Evolutionary conservation across 2,797 vertebrate genomes (phyloP).

Genomic region (Corythornis leucogaster): DNA sequence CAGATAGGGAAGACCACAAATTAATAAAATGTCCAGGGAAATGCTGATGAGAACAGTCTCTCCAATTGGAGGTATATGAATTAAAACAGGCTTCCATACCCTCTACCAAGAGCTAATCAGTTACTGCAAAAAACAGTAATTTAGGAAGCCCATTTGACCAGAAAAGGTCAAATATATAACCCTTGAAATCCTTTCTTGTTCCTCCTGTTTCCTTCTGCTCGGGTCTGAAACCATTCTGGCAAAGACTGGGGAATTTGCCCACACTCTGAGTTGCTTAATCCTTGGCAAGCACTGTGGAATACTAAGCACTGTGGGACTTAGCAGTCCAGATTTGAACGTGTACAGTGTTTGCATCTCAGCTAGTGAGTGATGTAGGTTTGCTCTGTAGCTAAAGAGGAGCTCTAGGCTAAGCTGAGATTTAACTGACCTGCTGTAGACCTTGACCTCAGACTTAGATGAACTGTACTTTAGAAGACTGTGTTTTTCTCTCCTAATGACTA

Average conservation of each 20-base stretch:
- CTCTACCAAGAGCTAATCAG: not conserved
- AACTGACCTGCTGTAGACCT: not conserved
- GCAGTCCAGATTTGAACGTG: not conserved
- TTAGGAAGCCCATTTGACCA: not conserved
- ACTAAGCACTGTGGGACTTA: not conserved
- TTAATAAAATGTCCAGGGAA: not conserved
- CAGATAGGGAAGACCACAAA: not conserved
- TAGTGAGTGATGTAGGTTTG: not conserved
- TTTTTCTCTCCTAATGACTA: not conserved
- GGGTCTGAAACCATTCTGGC: not conserved
- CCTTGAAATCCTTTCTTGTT: not conserved
- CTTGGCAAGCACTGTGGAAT: not conserved
- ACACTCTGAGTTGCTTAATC: not conserved
- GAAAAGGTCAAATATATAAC: not conserved
- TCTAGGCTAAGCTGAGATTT: not conserved
- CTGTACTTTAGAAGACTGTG: not conserved
- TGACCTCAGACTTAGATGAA: not conserved
- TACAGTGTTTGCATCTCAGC: not conserved
- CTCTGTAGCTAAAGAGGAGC: not conserved
- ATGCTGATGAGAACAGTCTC: not conserved
- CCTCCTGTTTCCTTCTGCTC: not conserved
- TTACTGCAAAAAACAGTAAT: not conserved
- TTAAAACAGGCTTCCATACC: not conserved
- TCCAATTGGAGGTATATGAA: not conserved
- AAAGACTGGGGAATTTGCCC: not conserved